Conservation (phyloP, 2,797 vertebrate species). For the Triplophysa yarkandensis region DNA sequence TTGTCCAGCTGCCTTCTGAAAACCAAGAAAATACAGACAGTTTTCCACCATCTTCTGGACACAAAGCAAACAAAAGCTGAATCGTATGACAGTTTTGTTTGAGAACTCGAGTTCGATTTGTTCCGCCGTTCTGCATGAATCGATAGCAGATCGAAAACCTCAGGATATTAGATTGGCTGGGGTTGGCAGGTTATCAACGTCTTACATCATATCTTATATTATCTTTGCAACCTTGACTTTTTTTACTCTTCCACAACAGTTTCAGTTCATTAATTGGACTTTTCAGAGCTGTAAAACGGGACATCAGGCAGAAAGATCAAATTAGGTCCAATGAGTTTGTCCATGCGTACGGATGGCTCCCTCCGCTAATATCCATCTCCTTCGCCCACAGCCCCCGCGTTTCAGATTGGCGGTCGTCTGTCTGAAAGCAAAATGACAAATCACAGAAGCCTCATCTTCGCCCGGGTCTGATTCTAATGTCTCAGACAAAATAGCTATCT, state of each 20-base stretch:
- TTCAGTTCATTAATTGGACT: not conserved
- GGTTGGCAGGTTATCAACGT: not conserved
- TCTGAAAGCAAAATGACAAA: conserved; percentile 36
- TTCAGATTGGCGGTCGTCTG: conserved; percentile 1
- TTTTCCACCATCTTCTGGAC: conserved; percentile 76
- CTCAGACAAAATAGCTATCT: conserved; percentile 51
- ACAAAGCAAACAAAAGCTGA: conserved; percentile 64
- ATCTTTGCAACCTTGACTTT: not conserved
- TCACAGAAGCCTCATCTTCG: conserved; percentile 14
- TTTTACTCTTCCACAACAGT: not conserved
- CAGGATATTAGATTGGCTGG: not conserved
- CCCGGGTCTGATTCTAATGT: conserved; percentile 32
- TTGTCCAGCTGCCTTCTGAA: conserved; percentile 75
- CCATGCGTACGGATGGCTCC: conserved; percentile 49
- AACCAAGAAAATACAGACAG: conserved; percentile 75
- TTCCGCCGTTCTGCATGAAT: not conserved
- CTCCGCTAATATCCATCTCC: conserved; percentile 32
- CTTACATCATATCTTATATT: not conserved
- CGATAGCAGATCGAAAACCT: not conserved
- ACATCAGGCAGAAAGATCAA: conserved; percentile 20
- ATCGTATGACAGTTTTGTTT: conserved; percentile 67
- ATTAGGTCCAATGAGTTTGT: conserved; percentile 41
- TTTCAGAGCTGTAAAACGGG: not conserved
- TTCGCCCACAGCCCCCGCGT: not conserved
- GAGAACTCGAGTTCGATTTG: not conserved